Percentiles rank a stretch among this genome's conserved stretches.
Evolutionary conservation across 2,888 invertebrate genomes (phyloP).

Genomic region (Thecocarcelia acutangulata): DNA sequence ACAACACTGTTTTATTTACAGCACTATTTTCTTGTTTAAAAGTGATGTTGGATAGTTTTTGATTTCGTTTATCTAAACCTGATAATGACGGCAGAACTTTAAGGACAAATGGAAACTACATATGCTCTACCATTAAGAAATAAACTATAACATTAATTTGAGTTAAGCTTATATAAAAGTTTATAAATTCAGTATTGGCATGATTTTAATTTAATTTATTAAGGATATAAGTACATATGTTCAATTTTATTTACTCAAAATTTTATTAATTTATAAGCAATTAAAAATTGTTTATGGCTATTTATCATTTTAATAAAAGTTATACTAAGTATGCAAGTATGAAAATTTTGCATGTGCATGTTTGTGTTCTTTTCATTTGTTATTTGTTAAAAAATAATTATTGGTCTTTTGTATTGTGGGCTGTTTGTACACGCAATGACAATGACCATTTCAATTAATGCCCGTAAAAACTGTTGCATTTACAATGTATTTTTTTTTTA

Average conservation of each 20-base stretch:
- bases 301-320: constrained; percentile 19
- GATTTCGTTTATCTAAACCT: not conserved
- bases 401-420: not conserved
- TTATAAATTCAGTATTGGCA: not conserved
- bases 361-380: not conserved
- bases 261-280: constrained; percentile 23
- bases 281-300: constrained; percentile 5
- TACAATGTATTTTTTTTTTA: constrained; percentile 9
- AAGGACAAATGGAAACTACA: not conserved
- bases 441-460: constrained; percentile 40
- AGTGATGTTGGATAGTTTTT: not conserved
- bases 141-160: not conserved
- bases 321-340: constrained; percentile 1
- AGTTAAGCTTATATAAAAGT: not conserved
- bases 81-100: not conserved
- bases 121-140: not conserved
- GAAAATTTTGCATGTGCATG: not conserved
- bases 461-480: constrained; percentile 36
- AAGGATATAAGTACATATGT: not conserved
- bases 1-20: constrained; percentile 28
- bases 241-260: constrained; percentile 22
- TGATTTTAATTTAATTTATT: constrained; percentile 5
- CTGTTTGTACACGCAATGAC: constrained; percentile 17
- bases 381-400: constrained; percentile 18
- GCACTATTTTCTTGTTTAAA: constrained; percentile 66